phyloP scores from a whole-genome alignment of 2,113 vertebrate species.

The Papio anubis region DNA sequence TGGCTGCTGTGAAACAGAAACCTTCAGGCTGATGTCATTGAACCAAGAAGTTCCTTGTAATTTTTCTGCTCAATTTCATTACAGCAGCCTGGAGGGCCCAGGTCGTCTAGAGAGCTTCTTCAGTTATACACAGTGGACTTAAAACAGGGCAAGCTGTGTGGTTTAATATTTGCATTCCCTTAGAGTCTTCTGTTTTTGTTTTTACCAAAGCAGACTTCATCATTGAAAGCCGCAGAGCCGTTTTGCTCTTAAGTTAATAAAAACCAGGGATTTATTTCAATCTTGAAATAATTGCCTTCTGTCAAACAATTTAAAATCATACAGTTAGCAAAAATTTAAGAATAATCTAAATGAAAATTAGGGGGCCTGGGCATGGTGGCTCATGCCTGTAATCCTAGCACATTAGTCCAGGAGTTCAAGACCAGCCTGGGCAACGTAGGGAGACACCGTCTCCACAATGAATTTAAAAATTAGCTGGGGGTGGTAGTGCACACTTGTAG shows the following conservation, averaged over 20 bases:
- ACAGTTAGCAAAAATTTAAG: not conserved
- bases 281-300: slow-evolving; percentile 2
- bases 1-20: not conserved
- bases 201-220: not conserved
- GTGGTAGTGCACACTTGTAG: not conserved
- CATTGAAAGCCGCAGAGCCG: not conserved
- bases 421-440: not conserved
- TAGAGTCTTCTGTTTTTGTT: not conserved
- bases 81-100: accelerated
- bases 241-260: not conserved
- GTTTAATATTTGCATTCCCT: not conserved
- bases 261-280: not conserved
- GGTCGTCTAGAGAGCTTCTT: not conserved
- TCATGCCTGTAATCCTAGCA: not conserved
- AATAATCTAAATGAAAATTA: not conserved
- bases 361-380: accelerated
- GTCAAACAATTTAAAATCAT: not conserved
- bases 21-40: accelerated
- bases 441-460: not conserved
- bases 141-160: not conserved
- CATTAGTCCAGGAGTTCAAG: not conserved
- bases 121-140: accelerated
- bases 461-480: not conserved
- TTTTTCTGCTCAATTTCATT: not conserved
- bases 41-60: accelerated